A percentile compares a stretch with the other conserved stretches of the same genome.
Evolutionary conservation across 2,797 vertebrate genomes (phyloP).

Genomic region (Sebastes taczanowskii): DNA sequence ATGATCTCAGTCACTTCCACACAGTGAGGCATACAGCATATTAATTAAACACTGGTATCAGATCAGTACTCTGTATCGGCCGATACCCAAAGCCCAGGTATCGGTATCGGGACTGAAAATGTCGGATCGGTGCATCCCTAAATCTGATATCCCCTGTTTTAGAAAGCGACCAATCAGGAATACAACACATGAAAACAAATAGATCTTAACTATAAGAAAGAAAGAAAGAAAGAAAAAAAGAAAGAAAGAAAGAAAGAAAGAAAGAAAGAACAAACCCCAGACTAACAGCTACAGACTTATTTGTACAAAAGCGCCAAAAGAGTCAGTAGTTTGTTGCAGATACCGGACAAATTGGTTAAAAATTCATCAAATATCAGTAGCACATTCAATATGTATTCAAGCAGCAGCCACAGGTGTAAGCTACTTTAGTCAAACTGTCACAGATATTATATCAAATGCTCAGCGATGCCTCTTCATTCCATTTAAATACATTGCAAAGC

Average conservation of each 20-base stretch:
- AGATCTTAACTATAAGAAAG: neutral
- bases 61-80: neutral
- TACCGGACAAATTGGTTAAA: neutral
- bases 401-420: constrained; percentile 1
- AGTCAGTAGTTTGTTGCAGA: constrained; percentile 1
- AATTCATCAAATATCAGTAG: neutral
- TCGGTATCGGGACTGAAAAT: neutral
- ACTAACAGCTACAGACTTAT: neutral
- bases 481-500: constrained; percentile 17
- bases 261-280: neutral
- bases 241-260: neutral
- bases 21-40: too few species aligned
- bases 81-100: neutral
- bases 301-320: neutral
- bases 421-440: neutral
- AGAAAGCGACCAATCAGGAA: constrained; percentile 8
- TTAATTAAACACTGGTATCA: neutral
- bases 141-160: neutral
- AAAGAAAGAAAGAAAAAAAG: too few species aligned
- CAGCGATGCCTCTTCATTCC: neutral
- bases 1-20: too few species aligned
- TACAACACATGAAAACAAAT: constrained; percentile 15
- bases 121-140: neutral
- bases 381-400: constrained; percentile 20
- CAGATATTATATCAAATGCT: neutral